Conservation (phyloP, 2,888 invertebrate species). For the Epistrophe eligans region DNA sequence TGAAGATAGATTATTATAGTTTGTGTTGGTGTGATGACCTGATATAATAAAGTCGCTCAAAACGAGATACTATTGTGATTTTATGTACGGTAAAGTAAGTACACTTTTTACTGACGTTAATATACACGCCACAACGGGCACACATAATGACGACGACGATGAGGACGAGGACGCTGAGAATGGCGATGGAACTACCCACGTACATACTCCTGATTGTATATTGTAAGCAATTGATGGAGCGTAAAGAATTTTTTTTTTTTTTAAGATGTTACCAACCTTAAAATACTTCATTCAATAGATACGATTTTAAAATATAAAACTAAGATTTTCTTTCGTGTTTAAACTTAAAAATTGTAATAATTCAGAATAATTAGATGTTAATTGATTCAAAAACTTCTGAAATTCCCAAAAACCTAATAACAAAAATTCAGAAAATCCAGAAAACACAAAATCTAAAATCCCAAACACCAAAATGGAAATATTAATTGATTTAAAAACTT, state of each 20-base stretch:
- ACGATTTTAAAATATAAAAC: not conserved
- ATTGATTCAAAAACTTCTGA: no score
- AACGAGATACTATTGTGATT: conserved; percentile 54
- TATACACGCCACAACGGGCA: conserved; percentile 32
- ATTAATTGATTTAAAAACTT: no score
- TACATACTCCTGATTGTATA: conserved; percentile 40
- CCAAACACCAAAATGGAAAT: no score
- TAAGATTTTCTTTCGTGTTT: not conserved
- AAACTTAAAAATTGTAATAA: no score
- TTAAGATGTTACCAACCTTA: conserved; percentile 47
- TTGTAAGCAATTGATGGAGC: conserved; percentile 66
- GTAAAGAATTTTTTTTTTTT: conserved; percentile 51
- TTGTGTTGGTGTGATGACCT: conserved; percentile 70
- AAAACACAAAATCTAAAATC: no score
- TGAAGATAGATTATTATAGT: conserved; percentile 27
- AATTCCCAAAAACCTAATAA: no score
- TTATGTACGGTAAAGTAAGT: conserved; percentile 41
- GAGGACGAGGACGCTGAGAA: not conserved
- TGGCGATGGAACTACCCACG: conserved; percentile 57
- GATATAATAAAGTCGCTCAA: conserved; percentile 63
- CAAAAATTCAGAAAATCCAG: no score
- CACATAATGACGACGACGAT: conserved; percentile 33
- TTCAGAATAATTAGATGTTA: no score
- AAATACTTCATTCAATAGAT: not conserved
- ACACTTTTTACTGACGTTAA: conserved; percentile 54